Evolutionary conservation across 1,140 invertebrate genomes (phyloP).

Genomic region (Zaprionus davidi): DNA sequence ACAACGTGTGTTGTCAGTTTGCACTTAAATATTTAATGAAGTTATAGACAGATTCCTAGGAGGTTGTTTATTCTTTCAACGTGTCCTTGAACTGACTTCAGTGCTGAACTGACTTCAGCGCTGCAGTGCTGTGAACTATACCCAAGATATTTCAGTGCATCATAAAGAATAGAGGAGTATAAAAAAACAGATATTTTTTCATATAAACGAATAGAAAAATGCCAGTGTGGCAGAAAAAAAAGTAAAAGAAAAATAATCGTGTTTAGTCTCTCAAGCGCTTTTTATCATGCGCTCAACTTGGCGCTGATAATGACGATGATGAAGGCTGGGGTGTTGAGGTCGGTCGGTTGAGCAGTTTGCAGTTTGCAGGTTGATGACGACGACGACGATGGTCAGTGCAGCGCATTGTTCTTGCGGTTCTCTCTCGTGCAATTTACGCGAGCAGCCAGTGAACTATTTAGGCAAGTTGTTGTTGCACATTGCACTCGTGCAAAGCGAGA

Average conservation of each 20-base stretch:
- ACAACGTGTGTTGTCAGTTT: background rate
- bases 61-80: background rate
- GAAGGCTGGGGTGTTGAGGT: constrained; percentile 51
- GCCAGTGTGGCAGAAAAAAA: constrained; percentile 50
- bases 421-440: constrained; percentile 60
- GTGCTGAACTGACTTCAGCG: background rate
- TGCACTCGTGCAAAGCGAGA: constrained; percentile 18
- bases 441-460: constrained; percentile 69
- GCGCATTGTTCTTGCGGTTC: constrained; percentile 57
- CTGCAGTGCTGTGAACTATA: background rate
- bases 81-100: background rate
- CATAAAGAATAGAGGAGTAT: background rate
- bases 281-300: constrained; percentile 79
- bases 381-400: constrained; percentile 21
- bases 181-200: constrained; percentile 15
- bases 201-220: constrained; percentile 34
- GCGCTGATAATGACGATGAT: constrained; percentile 72
- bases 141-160: constrained; percentile 6
- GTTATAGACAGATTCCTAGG: background rate
- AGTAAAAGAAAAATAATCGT: constrained; percentile 61
- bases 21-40: background rate
- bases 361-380: constrained; percentile 44
- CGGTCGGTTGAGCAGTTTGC: constrained; percentile 51
- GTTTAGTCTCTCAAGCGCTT: constrained; percentile 67
- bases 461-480: constrained; percentile 34